phyloP scores from a whole-genome alignment of 2,113 vertebrate species.

The Neogale vison region DNA sequence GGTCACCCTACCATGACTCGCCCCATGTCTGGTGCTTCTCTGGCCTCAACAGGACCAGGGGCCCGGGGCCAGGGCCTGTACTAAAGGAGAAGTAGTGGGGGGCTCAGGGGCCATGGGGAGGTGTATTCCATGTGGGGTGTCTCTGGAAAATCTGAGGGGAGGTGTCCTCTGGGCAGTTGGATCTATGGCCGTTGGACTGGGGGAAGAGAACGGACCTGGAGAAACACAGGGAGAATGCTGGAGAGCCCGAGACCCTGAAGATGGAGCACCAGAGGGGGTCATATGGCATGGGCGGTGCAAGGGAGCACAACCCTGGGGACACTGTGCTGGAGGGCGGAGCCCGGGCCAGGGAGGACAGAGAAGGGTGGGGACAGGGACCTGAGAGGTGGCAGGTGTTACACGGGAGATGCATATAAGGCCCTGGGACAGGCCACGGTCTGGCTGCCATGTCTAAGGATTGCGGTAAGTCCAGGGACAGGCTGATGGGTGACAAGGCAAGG shows the following conservation, averaged over 20 bases:
- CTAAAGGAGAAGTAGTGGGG: background rate
- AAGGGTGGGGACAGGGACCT: background rate
- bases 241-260: background rate
- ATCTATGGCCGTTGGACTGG: background rate
- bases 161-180: background rate
- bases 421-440: too few relatives aligned
- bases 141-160: background rate
- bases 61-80: too few relatives aligned
- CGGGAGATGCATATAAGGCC: fast-evolving
- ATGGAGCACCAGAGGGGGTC: background rate
- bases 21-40: background rate
- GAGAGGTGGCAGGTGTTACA: background rate
- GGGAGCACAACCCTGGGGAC: background rate
- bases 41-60: background rate
- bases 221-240: background rate
- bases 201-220: background rate
- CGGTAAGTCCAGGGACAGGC: background rate
- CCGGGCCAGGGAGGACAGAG: background rate
- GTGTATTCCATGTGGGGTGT: fast-evolving
- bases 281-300: background rate
- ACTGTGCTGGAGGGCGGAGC: background rate
- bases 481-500: background rate
- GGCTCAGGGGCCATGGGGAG: background rate
- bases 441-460: background rate
- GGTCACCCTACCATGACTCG: background rate